Evolutionary conservation across 2,888 invertebrate species (phyloP).

Genomic region (Drosophila monieri): DNA sequence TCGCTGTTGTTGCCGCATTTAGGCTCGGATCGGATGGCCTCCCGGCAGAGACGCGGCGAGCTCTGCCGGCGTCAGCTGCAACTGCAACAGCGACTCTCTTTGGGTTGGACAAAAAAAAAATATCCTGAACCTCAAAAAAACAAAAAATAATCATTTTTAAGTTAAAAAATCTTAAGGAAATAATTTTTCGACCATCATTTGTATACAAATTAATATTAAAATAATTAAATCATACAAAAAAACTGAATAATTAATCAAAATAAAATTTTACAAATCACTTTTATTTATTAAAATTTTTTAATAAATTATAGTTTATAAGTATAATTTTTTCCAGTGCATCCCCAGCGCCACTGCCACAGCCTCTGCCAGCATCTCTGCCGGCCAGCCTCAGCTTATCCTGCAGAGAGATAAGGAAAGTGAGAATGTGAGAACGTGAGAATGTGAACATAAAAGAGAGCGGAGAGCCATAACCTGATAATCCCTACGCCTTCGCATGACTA

Average conservation of each 20-base stretch:
- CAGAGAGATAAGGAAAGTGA: constrained; percentile 30
- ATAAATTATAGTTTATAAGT: not conserved
- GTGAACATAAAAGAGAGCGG: constrained; percentile 2
- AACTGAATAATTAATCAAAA: too few species aligned
- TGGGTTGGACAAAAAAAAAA: not conserved
- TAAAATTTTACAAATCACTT: too few species aligned
- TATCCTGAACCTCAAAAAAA: not conserved
- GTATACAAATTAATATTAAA: too few species aligned
- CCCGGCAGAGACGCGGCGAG: constrained; percentile 1
- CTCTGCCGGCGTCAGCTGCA: constrained; percentile 4
- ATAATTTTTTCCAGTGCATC: not conserved
- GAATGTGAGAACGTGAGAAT: constrained; percentile 23
- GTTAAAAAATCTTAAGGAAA: not conserved
- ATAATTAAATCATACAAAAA: too few species aligned
- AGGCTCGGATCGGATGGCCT: constrained; percentile 35
- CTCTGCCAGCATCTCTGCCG: too few species aligned
- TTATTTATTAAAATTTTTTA: too few species aligned
- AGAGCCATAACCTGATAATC: constrained; percentile 25
- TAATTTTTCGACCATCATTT: too few species aligned
- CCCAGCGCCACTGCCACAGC: constrained; percentile 3
- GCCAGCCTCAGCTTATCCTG: constrained; percentile 27
- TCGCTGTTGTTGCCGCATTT: constrained; percentile 77
- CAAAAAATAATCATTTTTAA: not conserved
- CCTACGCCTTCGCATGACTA: constrained; percentile 29
- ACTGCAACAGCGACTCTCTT: constrained; percentile 12